Evolutionary conservation across 2,797 vertebrate species (phyloP), one percentile per base, ranked within the genome.

Genomic region (Craterocephalus amniculus): DNA sequence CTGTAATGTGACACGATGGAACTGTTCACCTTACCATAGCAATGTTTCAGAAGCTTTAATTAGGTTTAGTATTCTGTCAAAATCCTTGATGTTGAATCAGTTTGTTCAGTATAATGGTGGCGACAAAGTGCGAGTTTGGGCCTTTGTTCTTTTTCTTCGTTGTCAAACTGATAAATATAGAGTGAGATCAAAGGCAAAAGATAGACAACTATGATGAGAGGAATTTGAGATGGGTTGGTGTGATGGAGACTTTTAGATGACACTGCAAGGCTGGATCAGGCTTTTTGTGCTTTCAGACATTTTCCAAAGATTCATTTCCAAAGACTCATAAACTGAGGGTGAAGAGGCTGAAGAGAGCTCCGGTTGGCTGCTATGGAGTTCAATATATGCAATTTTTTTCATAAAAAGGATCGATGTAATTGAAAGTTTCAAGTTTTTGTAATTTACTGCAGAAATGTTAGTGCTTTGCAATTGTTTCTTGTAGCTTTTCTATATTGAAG

Each of bases 161-260:
- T 11, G 45, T 22, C 45, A 48, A 10, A 10, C 45, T 48, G 45
- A 9, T 48, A 48, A 11, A 48, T 48, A 22, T 48, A 48, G n/a
- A 48, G 10, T 24, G 27, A 72, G 67, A 63, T 83, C 55, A 72
- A 63, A 86, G 64, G 61, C 51, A 63, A 51, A 58, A 58, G 36
- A 45, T 1, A 56, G 63, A 72, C 35, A 68, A 70, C 45, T 35
- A 14, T 52, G 38, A 78, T 57, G 32, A 75, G 63, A 78, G 13
- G 58, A 78, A 26, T 43, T n/a, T 43, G 34, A 78, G 38, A 51
- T 5, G 12, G 59, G 38, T 35, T 4, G 49, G 57, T 4, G 22
- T 32, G 58, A 45, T 65, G 3, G 16, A 0, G 9, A 18, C 58
- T 68, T 69, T 63, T 4, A n/a, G 55, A 56, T 34, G 45, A 54